Conservation (phyloP, 1,140 invertebrate species). For the Phortica variegata region DNA sequence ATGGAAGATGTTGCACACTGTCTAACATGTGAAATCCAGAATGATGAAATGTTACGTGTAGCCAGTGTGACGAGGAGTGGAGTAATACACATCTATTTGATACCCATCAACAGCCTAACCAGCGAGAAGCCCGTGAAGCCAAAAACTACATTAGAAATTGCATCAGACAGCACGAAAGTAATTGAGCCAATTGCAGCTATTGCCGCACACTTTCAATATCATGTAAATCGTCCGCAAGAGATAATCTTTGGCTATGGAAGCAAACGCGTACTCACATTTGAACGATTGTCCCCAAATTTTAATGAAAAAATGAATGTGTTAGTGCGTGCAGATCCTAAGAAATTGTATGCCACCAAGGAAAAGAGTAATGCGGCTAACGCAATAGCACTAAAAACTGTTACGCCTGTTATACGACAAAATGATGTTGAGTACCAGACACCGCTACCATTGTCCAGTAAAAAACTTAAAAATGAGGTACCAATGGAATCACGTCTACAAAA, state of each 20-base stretch:
- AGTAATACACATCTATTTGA: constrained; percentile 74
- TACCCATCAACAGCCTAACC: constrained; percentile 55
- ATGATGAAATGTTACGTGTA: constrained; percentile 60
- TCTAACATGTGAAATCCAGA: constrained; percentile 58
- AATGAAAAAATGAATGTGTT: constrained; percentile 63
- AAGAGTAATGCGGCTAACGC: constrained; percentile 36
- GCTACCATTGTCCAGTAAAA: constrained; percentile 57
- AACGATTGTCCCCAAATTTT: constrained; percentile 64
- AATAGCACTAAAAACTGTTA: constrained; percentile 58
- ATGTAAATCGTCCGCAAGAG: constrained; percentile 51
- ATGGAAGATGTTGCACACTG: constrained; percentile 68
- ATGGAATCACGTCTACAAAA: constrained; percentile 75
- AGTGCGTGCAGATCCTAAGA: constrained; percentile 59
- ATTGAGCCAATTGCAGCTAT: constrained; percentile 63
- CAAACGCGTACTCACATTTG: constrained; percentile 62
- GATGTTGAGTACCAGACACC: constrained; percentile 46
- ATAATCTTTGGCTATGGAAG: constrained; percentile 64
- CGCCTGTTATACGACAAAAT: constrained; percentile 55
- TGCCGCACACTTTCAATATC: constrained; percentile 56
- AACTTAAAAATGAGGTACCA: constrained; percentile 65
- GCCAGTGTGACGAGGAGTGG: constrained; percentile 72
- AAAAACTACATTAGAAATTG: constrained; percentile 69
- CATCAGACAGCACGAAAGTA: constrained; percentile 61
- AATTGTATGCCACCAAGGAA: constrained; percentile 48
- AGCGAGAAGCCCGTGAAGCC: constrained; percentile 72